Conservation (phyloP, 2,113 vertebrate species). For the Helogale parvula region DNA sequence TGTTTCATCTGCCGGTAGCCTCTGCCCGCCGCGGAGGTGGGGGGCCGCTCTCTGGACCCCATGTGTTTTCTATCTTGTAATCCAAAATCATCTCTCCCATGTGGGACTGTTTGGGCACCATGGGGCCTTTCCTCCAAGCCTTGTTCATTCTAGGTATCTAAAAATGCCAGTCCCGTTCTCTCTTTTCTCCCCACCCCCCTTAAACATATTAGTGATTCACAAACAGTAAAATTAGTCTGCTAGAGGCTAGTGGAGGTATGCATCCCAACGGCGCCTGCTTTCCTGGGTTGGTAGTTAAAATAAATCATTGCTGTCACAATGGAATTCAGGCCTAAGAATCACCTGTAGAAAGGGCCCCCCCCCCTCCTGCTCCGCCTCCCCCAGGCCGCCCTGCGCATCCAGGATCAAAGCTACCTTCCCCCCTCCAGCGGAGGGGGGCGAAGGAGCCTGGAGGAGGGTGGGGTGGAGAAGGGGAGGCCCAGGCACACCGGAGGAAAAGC, state of each 20-base stretch:
- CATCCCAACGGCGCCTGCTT: constrained; percentile 74
- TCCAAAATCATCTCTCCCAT: constrained; percentile 57
- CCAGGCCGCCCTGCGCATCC: neutral
- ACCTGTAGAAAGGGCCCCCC: constrained; percentile 70
- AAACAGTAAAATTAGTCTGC: constrained; percentile 80
- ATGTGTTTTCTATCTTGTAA: constrained; percentile 59
- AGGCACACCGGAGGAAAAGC: neutral
- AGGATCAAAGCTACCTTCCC: constrained; percentile 74
- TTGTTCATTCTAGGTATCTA: constrained; percentile 71
- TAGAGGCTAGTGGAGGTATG: constrained; percentile 57
- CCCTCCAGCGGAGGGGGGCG: neutral
- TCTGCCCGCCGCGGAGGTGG: constrained; percentile 3
- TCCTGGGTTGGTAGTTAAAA: constrained; percentile 75
- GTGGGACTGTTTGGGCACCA: constrained; percentile 72
- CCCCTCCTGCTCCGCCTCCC: neutral
- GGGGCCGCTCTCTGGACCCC: constrained; percentile 47
- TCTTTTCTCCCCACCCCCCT: neutral
- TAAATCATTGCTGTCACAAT: constrained; percentile 82
- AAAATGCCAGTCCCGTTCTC: neutral
- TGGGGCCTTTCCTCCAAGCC: constrained; percentile 53
- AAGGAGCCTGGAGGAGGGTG: neutral
- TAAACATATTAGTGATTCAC: constrained; percentile 73
- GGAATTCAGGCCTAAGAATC: constrained; percentile 79
- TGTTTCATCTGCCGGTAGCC: constrained; percentile 74
- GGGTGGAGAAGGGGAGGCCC: accelerated